These are phyloP conservation scores for Macropodus opercularis DNA, from an alignment of 2,797 vertebrate species.

Conservation along the genomic window DNA sequence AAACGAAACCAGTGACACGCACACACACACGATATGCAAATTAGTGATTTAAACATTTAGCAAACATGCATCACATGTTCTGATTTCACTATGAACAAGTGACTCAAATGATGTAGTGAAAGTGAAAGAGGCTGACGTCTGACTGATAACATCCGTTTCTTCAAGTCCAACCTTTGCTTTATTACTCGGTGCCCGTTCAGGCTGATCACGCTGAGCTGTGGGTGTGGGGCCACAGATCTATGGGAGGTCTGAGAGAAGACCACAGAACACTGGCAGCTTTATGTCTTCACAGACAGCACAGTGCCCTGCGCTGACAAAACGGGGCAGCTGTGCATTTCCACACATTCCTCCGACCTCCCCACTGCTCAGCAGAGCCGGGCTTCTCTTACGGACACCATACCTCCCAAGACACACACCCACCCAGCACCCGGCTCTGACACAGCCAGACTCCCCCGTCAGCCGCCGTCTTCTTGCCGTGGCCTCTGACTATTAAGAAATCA, in stretches of 20 bases:
- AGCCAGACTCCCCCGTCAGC: slow-evolving; percentile 32
- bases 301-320: slow-evolving; percentile 71
- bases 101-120: slow-evolving; percentile 13
- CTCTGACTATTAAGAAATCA: slow-evolving; percentile 71
- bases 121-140: slow-evolving; percentile 29
- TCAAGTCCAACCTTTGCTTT: slow-evolving; percentile 14
- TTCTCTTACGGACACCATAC: slow-evolving; percentile 57
- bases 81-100: not conserved
- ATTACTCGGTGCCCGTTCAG: slow-evolving; percentile 23
- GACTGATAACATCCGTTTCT: slow-evolving; percentile 19
- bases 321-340: slow-evolving; percentile 79
- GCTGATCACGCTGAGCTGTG: slow-evolving; percentile 44
- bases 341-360: slow-evolving; percentile 69
- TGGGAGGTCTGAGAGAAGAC: slow-evolving; percentile 67
- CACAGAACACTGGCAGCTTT: slow-evolving; percentile 71
- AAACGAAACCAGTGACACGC: no score
- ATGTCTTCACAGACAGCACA: slow-evolving; percentile 66
- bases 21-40: no score
- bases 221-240: slow-evolving; percentile 41
- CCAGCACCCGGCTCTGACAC: slow-evolving; percentile 15
- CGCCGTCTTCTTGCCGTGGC: slow-evolving; percentile 11
- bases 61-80: not conserved
- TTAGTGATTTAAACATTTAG: no score
- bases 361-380: slow-evolving; percentile 43
- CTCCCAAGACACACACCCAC: slow-evolving; percentile 9